A percentile compares a stretch with the other conserved stretches of the same genome.
These are phyloP conservation scores for Lagodon rhomboides DNA, from an alignment of 2,797 vertebrate species.

Conservation along the genomic window DNA sequence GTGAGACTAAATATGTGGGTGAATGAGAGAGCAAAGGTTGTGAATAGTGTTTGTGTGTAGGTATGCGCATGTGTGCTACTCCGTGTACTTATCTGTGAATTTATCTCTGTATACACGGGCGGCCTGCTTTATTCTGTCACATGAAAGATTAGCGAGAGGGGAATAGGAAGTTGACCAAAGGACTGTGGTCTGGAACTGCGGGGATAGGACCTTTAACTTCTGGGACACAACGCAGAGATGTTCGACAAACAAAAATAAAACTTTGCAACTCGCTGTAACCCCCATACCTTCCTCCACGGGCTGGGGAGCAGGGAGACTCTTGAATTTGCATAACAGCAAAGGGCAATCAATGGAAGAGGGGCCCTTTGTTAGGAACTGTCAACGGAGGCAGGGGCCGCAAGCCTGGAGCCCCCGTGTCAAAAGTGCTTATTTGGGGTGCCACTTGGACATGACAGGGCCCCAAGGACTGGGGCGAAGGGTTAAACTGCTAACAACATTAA, in stretches of 20 bases:
- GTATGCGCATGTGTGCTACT: slow-evolving; percentile 27
- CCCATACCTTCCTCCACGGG: slow-evolving; percentile 30
- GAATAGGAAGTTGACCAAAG: slow-evolving; percentile 6
- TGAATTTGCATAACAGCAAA: slow-evolving; percentile 83
- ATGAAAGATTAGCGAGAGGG: slow-evolving; percentile 44
- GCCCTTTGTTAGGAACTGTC: slow-evolving; percentile 80
- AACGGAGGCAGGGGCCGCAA: slow-evolving; percentile 70
- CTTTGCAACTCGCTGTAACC: slow-evolving; percentile 31
- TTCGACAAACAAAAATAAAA: slow-evolving; percentile 21
- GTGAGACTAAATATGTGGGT: slow-evolving; percentile 74
- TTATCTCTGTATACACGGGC: slow-evolving; percentile 33
- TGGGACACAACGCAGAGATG: slow-evolving; percentile 32
- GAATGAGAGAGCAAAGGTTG: slow-evolving; percentile 61
- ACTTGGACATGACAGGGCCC: slow-evolving; percentile 82
- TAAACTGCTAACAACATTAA: slow-evolving; percentile 84
- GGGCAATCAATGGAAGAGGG: slow-evolving; percentile 78
- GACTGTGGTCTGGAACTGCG: slow-evolving; percentile 28
- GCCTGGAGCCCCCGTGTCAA: slow-evolving; percentile 79
- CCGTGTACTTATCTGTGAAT: slow-evolving; percentile 37
- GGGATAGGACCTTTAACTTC: slow-evolving; percentile 50
- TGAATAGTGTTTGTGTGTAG: slow-evolving; percentile 35
- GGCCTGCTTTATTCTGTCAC: slow-evolving; percentile 49
- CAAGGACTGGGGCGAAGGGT: slow-evolving; percentile 79
- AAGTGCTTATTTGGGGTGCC: slow-evolving; percentile 84
- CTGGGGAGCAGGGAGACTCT: slow-evolving; percentile 54